Conservation (phyloP, 2,113 vertebrate species). For the Leptosomus discolor region DNA sequence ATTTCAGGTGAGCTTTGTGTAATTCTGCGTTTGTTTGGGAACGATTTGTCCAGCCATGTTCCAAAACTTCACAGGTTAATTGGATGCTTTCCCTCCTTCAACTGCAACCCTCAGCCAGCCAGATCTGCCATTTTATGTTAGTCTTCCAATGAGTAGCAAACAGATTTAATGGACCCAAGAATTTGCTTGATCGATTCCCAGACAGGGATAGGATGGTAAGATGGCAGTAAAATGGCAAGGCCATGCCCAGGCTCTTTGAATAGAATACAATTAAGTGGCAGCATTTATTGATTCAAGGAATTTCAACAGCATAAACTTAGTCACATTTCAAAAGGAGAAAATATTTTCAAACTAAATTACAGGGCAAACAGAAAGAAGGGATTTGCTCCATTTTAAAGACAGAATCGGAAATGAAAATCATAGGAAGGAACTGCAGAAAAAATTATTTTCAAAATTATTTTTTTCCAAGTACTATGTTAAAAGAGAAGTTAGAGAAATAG, state of each 20-base stretch:
- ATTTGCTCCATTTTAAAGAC: background rate
- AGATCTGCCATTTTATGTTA: background rate
- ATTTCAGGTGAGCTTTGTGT: background rate
- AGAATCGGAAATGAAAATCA: background rate
- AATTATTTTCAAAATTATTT: background rate
- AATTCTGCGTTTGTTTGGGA: background rate
- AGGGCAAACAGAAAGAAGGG: background rate
- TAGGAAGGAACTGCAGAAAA: background rate
- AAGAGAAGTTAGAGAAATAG: background rate
- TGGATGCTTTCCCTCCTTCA: background rate
- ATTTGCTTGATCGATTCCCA: background rate
- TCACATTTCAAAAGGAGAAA: background rate
- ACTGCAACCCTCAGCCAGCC: background rate
- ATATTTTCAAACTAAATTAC: background rate
- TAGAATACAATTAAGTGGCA: background rate
- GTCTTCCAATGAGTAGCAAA: background rate
- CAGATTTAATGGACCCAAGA: background rate
- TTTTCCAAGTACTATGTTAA: background rate
- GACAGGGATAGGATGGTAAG: background rate
- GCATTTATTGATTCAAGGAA: background rate
- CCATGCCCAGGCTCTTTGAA: background rate
- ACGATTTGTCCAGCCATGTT: background rate
- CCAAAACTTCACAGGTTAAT: background rate
- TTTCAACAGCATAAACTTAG: background rate
- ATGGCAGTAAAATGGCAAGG: background rate